Base-by-base conservation (phyloP, 2,113 vertebrate species). In the Leptocoma aspasia region DNA sequence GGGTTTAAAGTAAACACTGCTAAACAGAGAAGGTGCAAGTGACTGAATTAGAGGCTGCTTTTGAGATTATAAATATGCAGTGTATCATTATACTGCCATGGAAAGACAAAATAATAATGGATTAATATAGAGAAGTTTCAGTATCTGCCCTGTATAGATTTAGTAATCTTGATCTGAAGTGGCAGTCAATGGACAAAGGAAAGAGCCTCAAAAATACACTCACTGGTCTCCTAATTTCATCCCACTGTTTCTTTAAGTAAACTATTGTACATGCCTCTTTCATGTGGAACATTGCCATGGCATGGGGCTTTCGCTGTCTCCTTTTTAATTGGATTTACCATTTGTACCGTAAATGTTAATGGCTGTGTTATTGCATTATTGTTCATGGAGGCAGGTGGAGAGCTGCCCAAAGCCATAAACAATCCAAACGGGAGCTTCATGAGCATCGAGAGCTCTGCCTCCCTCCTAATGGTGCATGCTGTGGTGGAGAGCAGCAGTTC, bases 391-490 rank as follows among this genome's bases (percentile, higher is more conserved):
- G 57, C 64, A 82, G n/a, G 35, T 70, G 33, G 64, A 78, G 35
- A 64, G 68, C 81, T 75, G 47, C 56, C 65, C 41, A 75, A 82
- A 79, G 69, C 60, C 45, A 73, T 26, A 53, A 52, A 35, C 3
- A 42, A 14, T 81, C 61, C 35, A 33, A 92, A 59, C 6, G 0
- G 26, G 15, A 89, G 50, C 13, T 64, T 72, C 57, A 15, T 4
- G 5, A 69, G n/a, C 19, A 15, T 37, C 23, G 24, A 30, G 10
- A 78, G 21, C 35, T 81, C 64, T 84, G 64, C 27, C 13, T 65
- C 33, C 15, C 42, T 77, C 82, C 50, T 54, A 5, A 27, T 7
- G 15, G 12, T 39, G 11, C 10, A 7, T 4, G 6, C 3, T 0
- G 0, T 6, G 11, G 7, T 23, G 54, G 65, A 49, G 18, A 80